Conservation (phyloP, 92 coral and sea anemone species). For the Palythoa caribaeorum region DNA sequence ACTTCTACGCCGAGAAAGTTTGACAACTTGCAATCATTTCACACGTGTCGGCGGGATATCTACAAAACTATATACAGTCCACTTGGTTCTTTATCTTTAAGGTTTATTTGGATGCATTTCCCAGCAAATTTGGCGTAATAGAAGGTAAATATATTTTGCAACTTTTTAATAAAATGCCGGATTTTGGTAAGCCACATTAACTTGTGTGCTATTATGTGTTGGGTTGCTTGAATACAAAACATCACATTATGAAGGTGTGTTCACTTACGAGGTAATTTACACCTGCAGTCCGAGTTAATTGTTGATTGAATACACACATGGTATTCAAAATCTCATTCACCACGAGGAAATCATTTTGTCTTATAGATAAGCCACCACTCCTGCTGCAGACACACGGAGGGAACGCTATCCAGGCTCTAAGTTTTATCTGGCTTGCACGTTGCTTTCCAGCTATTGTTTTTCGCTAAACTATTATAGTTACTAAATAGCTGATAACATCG, state of each 20-base stretch:
- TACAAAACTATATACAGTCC: conserved; percentile 31
- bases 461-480: conserved; percentile 27
- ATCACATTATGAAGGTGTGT: conserved; percentile 81
- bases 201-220: conserved; percentile 56
- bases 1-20: conserved; percentile 67
- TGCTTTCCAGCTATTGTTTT: not conserved
- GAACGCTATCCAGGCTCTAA: conserved; percentile 10
- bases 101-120: conserved; percentile 37
- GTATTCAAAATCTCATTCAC: conserved; percentile 43
- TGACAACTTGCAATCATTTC: conserved; percentile 68
- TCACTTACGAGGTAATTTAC: conserved; percentile 72
- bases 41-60: conserved; percentile 77
- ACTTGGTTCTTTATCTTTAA: conserved; percentile 16
- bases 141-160: conserved; percentile 55
- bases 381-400: conserved; percentile 12
- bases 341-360: conserved; percentile 56
- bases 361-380: conserved; percentile 21
- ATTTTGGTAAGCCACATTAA: conserved; percentile 56
- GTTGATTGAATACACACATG: conserved; percentile 84
- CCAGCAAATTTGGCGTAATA: conserved; percentile 54
- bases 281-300: conserved; percentile 82
- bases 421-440: not conserved
- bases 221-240: conserved; percentile 74
- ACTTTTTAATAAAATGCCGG: conserved; percentile 55
- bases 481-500: conserved; percentile 37